Base-by-base conservation (phyloP, 2,888 invertebrate species). In the Tetropium fuscum region DNA sequence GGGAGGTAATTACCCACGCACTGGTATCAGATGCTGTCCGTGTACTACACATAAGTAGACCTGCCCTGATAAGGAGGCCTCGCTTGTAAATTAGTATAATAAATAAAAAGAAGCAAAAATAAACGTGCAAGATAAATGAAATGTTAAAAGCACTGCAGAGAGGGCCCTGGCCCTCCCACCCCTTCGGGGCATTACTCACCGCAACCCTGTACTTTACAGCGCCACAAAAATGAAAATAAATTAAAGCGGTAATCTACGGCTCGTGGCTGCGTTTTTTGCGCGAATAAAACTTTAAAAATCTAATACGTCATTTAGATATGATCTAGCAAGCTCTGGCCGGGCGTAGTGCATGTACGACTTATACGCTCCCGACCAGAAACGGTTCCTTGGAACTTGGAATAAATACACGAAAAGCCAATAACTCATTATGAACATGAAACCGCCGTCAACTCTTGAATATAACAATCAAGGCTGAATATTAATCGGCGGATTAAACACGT, bases 251-350 rank as follows among this genome's bases (percentile, higher is more conserved):
- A 77, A 78, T 77, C 76, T 76, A 73, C 74, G 77, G 78, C 78
- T 78, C 77, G 79, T 78, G 78, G 78, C 77, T 73, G 77, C 74
- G 74, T 75, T 78, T 77, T 79, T 72, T 70, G 72, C 69, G 74
- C 72, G 76, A 76, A 77, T 74, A 74, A 78, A 79, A 77, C 75
- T 78, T 78, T 77, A 79, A 80, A 79, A 80, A 80, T 79, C 79
- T 78, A 79, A 80, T 80, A 78, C 80, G 78, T 80, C 80, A 80
- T 79, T 78, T 75, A 77, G 80, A 80, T 80, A 78, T 65, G 74
- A 80, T 80, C 79, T 73, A 64, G n/a, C n/a, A n/a, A n/a, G 69
- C 70, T 40, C 40, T 51, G 75, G 75, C 74, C 71, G 75, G 74
- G n/a, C n/a, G n/a, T n/a, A 76, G 75, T 77, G 75, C 78, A 72